Evolutionary conservation across 2,888 invertebrate genomes (phyloP).

Genomic region (Norana najaformis): DNA sequence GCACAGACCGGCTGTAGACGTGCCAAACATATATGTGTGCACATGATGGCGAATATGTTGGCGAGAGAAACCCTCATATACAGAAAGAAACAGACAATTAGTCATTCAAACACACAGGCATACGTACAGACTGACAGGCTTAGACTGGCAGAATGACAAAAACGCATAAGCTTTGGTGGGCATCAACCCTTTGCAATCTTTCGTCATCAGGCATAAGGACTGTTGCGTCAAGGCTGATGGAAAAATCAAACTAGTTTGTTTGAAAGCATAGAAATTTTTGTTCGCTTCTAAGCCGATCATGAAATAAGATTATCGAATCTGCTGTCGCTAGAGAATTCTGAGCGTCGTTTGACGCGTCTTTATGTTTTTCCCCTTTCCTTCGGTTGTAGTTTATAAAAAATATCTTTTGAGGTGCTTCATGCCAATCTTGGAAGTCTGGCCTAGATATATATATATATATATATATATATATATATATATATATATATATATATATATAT

Average conservation of each 20-base stretch:
- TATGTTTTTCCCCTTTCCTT: background rate
- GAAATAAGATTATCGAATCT: slow-evolving; percentile 13
- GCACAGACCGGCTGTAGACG: background rate
- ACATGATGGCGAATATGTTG: background rate
- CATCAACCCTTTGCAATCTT: background rate
- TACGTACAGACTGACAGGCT: background rate
- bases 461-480: background rate
- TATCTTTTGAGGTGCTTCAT: background rate
- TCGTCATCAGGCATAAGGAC: background rate
- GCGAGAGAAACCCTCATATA: background rate
- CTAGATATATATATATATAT: background rate
- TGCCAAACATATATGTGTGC: no score
- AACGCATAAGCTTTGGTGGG: background rate
- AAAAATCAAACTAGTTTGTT: slow-evolving; percentile 5
- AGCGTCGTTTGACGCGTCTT: background rate
- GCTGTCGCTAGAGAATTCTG: background rate
- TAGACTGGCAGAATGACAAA: background rate
- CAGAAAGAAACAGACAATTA: background rate
- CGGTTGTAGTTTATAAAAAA: background rate
- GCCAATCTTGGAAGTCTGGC: background rate
- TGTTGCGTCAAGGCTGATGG: background rate
- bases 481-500: background rate
- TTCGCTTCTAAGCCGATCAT: background rate
- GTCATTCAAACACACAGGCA: background rate
- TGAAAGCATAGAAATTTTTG: background rate